Conservation (phyloP, 2,113 vertebrate genomes). For the Oncorhynchus gorbuscha region DNA sequence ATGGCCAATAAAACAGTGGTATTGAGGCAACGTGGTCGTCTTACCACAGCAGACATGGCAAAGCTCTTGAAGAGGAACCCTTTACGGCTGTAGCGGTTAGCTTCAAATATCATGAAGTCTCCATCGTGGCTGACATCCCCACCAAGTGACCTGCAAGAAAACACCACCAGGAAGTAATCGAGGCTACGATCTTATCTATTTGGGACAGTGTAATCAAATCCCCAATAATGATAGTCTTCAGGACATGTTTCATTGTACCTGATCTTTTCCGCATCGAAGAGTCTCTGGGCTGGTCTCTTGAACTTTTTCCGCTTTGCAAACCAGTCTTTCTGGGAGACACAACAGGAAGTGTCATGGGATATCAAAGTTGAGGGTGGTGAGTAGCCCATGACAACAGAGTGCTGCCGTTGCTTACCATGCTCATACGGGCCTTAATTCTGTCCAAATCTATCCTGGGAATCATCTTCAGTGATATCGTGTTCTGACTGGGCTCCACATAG, state of each 20-base stretch:
- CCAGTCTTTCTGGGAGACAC: constrained; percentile 86
- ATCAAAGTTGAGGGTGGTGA: neutral
- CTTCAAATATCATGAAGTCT: constrained; percentile 97
- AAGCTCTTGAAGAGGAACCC: constrained; percentile 98
- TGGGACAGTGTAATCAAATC: too few species aligned
- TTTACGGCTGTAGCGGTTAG: constrained; percentile 93
- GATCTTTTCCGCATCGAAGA: constrained; percentile 94
- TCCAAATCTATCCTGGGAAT: constrained; percentile 93
- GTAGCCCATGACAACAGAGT: neutral
- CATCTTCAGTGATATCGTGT: constrained; percentile 97
- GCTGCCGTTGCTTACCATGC: constrained; percentile 75
- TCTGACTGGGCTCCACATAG: constrained; percentile 94
- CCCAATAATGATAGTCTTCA: too few species aligned
- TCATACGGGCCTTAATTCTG: constrained; percentile 94
- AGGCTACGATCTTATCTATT: neutral
- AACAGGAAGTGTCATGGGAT: neutral
- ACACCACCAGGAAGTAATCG: neutral
- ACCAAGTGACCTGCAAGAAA: constrained; percentile 81
- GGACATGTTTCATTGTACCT: constrained; percentile 68
- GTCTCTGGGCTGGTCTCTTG: constrained; percentile 87
- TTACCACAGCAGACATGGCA: constrained; percentile 95
- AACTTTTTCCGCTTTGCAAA: constrained; percentile 93
- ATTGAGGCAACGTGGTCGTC: constrained; percentile 30
- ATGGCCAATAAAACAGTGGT: neutral
- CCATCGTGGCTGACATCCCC: constrained; percentile 93